Conservation (phyloP, 2,797 vertebrate genomes). For the Prionace glauca region DNA sequence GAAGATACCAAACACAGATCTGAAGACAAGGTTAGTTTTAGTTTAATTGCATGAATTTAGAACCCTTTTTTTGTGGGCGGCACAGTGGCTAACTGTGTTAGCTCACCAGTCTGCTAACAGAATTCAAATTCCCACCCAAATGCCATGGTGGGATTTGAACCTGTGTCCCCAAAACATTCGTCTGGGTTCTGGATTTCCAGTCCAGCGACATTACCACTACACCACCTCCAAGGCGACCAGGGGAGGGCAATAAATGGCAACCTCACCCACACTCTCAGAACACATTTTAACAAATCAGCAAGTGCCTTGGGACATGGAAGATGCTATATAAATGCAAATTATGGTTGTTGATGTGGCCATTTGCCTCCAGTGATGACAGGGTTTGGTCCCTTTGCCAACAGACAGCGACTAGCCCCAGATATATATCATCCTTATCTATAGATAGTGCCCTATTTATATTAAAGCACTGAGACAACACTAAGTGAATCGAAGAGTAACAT, state of each 20-base stretch:
- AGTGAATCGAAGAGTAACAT: not conserved
- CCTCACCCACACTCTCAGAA: not conserved
- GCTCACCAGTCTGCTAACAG: too few relatives aligned
- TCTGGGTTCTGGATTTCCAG: too few relatives aligned
- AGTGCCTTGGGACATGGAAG: not conserved
- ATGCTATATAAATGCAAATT: not conserved
- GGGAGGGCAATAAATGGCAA: not conserved
- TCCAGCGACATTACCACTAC: too few relatives aligned
- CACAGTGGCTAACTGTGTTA: too few relatives aligned
- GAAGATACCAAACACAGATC: too few relatives aligned
- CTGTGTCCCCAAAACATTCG: too few relatives aligned
- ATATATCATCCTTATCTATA: not conserved
- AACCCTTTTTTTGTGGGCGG: too few relatives aligned
- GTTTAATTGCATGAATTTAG: too few relatives aligned
- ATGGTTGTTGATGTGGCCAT: not conserved
- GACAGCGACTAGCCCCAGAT: not conserved
- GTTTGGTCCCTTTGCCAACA: not conserved
- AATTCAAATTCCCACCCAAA: too few relatives aligned
- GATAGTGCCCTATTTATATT: not conserved
- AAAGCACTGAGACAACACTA: not conserved
- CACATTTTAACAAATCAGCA: not conserved
- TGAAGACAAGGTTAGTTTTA: too few relatives aligned
- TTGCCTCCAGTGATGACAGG: not conserved
- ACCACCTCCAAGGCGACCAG: not conserved
- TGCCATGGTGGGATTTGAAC: too few relatives aligned